phyloP scores from a whole-genome alignment of 2,113 vertebrate species.

The Ardeotis arabs region DNA sequence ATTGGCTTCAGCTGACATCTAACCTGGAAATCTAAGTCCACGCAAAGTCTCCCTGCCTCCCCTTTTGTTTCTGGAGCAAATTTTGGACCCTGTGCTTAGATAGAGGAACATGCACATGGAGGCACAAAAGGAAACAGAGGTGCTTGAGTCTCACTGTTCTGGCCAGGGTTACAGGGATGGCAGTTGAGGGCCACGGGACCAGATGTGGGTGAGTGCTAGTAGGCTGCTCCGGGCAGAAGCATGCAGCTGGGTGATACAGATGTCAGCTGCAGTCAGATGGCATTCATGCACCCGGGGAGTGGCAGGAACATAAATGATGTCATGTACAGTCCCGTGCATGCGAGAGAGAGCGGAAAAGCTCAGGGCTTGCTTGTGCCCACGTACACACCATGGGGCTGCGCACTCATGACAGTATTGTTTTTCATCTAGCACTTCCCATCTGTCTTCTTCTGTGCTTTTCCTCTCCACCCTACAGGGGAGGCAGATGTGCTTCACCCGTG shows the following conservation, averaged over 20 bases:
- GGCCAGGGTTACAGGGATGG: accelerated
- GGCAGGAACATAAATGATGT: neutral
- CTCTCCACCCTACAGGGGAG: neutral
- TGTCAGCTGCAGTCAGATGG: slow-evolving; percentile 12
- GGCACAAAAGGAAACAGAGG: neutral
- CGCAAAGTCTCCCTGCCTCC: neutral
- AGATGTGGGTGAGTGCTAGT: neutral
- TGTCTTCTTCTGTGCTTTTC: neutral
- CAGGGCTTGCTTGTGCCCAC: neutral
- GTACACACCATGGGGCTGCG: accelerated
- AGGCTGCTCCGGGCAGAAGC: neutral
- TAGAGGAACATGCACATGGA: accelerated
- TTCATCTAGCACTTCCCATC: neutral
- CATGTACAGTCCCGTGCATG: neutral
- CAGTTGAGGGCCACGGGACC: neutral
- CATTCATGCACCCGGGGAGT: neutral
- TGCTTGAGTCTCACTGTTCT: neutral
- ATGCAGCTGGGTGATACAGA: neutral
- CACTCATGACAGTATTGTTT: neutral
- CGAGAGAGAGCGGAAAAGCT: neutral
- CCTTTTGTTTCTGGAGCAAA: neutral
- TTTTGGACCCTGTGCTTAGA: neutral
- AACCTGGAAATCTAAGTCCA: neutral
- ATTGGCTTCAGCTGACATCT: neutral
- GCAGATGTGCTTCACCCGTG: neutral